Percentiles rank a stretch among this genome's conserved stretches.
These are phyloP conservation scores for Tupaia tana DNA, from an alignment of 2,113 vertebrate genomes.

Conservation along the genomic window DNA sequence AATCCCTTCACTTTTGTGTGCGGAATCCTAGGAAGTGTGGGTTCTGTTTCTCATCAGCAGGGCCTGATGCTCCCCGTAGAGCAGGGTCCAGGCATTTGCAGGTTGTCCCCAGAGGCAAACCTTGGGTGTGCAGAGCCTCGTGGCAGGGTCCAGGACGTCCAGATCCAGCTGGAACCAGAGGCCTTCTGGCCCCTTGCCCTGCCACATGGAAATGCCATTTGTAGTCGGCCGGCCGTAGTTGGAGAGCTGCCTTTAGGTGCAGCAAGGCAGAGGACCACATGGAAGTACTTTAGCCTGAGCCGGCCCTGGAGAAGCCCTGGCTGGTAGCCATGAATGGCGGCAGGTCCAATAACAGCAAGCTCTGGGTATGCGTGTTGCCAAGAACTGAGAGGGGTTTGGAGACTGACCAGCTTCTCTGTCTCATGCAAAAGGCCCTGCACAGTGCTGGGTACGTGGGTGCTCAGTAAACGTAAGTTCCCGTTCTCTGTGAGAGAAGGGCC, in stretches of 20 bases:
- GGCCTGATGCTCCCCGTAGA: background rate
- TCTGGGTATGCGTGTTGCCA: conserved; percentile 72
- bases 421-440: background rate
- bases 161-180: conserved; percentile 62
- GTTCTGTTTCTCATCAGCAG: conserved; percentile 69
- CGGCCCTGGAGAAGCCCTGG: conserved; percentile 79
- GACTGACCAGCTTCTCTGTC: conserved; percentile 63
- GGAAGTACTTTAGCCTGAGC: conserved; percentile 86
- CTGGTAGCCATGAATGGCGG: conserved; percentile 79
- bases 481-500: background rate
- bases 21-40: conserved; percentile 57
- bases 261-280: conserved; percentile 85
- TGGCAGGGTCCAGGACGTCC: conserved; percentile 41
- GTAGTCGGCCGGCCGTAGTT: conserved; percentile 56
- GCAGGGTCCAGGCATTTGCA: conserved; percentile 35
- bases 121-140: background rate
- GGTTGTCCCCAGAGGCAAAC: conserved; percentile 53
- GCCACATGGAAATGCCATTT: conserved; percentile 86
- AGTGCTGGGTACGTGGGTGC: background rate
- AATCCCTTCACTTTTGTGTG: conserved; percentile 53
- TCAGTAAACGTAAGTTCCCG: background rate
- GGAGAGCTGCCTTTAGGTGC: conserved; percentile 65
- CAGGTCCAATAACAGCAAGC: conserved; percentile 82
- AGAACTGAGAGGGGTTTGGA: conserved; percentile 76
- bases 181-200: conserved; percentile 40